Evolutionary conservation across 1,140 invertebrate species (phyloP).

Genomic region (Aphaenogaster ashmeadi): DNA sequence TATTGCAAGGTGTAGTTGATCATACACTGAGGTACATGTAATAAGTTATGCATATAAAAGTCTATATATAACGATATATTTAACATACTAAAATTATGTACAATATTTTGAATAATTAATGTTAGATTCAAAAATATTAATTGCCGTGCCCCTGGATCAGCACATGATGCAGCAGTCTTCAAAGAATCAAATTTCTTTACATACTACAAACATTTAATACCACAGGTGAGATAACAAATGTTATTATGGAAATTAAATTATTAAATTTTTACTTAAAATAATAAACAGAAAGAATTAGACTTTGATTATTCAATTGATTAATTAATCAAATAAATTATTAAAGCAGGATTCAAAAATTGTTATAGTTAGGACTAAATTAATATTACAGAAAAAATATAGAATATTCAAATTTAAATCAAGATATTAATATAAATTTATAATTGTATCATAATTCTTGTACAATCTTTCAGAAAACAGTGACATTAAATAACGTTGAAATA

Average conservation of each 20-base stretch:
- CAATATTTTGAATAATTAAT: not conserved
- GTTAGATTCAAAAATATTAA: not conserved
- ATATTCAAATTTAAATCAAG: not conserved
- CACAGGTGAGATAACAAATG: not conserved
- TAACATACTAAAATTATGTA: not conserved
- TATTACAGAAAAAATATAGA: not conserved
- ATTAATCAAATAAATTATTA: not conserved
- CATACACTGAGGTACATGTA: conserved; percentile 6
- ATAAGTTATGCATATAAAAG: conserved; percentile 6
- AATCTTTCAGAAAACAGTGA: conserved; percentile 4
- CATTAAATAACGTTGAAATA: not conserved
- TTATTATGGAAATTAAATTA: conserved; percentile 10
- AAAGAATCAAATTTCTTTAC: not conserved
- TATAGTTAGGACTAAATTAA: not conserved
- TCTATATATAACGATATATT: not conserved
- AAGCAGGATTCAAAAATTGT: not conserved
- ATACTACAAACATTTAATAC: conserved; percentile 9
- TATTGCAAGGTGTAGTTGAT: conserved; percentile 15
- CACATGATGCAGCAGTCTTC: not conserved
- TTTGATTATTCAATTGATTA: not conserved
- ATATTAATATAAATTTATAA: not conserved
- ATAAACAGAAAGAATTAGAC: not conserved
- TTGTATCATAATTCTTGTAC: too few relatives aligned
- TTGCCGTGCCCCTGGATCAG: not conserved
- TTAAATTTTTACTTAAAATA: not conserved